Evolutionary conservation across 2,113 vertebrate genomes (phyloP).

Genomic region (Anguilla japonica): DNA sequence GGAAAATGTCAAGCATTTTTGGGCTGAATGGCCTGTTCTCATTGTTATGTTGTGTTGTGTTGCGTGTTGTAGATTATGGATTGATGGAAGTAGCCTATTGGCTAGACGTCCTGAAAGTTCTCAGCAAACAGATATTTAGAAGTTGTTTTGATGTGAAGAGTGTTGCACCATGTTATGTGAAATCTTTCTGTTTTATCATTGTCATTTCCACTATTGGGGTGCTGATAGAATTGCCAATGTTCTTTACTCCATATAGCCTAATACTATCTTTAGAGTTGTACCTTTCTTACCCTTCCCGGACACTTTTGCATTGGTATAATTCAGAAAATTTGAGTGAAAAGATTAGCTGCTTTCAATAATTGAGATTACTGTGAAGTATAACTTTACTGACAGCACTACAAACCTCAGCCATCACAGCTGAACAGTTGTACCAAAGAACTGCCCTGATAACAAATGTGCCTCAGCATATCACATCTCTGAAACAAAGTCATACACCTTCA

Average conservation of each 20-base stretch:
- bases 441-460: conserved; percentile 43
- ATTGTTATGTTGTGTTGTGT: too few relatives aligned
- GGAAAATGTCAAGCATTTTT: too few relatives aligned
- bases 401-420: neutral
- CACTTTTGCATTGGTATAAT: neutral
- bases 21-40: too few relatives aligned
- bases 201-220: neutral
- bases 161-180: neutral
- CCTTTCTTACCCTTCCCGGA: neutral
- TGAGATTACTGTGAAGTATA: conserved; percentile 19
- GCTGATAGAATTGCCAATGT: neutral
- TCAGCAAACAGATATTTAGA: neutral
- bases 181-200: neutral
- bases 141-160: neutral
- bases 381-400: conserved; percentile 7
- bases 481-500: conserved; percentile 37
- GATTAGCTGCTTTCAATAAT: neutral
- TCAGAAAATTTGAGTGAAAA: neutral
- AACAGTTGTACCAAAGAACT: conserved; percentile 4
- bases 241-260: neutral
- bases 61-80: too few relatives aligned
- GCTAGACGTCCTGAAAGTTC: neutral
- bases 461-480: conserved; percentile 37
- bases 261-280: neutral
- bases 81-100: neutral